Conservation (phyloP, 2,797 vertebrate genomes). For the Ctenopoma multispine region DNA sequence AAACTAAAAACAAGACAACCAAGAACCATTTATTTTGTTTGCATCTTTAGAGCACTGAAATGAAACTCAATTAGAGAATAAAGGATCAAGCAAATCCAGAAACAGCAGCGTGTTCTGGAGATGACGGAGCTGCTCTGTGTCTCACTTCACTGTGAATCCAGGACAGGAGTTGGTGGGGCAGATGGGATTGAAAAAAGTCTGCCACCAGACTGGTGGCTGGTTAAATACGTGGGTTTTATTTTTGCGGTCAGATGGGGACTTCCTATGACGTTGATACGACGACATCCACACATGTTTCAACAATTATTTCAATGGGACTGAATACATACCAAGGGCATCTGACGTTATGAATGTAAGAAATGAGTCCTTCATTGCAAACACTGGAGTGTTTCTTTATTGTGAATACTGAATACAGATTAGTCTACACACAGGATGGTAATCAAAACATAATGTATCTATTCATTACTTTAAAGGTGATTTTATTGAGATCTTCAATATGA, state of each 20-base stretch:
- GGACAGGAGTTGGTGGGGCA: slow-evolving; percentile 20
- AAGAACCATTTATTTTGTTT: slow-evolving; percentile 41
- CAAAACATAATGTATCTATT: slow-evolving; percentile 73
- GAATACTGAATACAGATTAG: slow-evolving; percentile 79
- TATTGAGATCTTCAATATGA: slow-evolving; percentile 83
- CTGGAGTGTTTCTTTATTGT: slow-evolving; percentile 80
- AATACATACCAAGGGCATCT: neutral
- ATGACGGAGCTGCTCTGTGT: slow-evolving; percentile 29
- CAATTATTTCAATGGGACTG: slow-evolving; percentile 11
- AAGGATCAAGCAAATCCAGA: slow-evolving; percentile 17
- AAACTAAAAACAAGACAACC: slow-evolving; percentile 43
- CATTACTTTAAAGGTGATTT: slow-evolving; percentile 65
- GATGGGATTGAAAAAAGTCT: slow-evolving; percentile 26
- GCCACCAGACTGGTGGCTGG: slow-evolving; percentile 23
- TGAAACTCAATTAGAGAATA: slow-evolving; percentile 20
- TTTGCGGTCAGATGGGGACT: slow-evolving; percentile 26
- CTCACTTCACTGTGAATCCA: slow-evolving; percentile 31
- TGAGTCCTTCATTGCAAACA: slow-evolving; percentile 58
- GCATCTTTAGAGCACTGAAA: slow-evolving; percentile 17
- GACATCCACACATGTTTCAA: neutral
- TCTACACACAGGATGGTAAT: slow-evolving; percentile 73
- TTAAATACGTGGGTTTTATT: slow-evolving; percentile 24
- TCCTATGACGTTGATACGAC: neutral
- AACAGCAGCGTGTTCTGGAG: slow-evolving; percentile 12
- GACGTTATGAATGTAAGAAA: slow-evolving; percentile 47